Evolutionary conservation across 2,113 vertebrate species (phyloP).

Genomic region (Centropus bengalensis): DNA sequence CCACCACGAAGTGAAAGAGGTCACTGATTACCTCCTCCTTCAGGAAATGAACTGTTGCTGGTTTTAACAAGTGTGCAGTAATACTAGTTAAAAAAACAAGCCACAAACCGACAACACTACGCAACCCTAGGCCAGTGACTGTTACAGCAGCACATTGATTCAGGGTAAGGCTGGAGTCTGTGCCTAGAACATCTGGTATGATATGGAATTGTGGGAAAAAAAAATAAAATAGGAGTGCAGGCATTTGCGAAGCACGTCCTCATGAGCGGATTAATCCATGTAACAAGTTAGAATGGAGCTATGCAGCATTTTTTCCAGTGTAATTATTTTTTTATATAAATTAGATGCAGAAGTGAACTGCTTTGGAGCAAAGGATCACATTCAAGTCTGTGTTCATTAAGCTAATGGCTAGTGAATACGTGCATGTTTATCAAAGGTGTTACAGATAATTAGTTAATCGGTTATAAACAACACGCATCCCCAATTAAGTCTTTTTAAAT

Average conservation of each 20-base stretch:
- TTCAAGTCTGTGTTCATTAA: conserved; percentile 60
- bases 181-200: background rate
- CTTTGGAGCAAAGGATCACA: conserved; percentile 42
- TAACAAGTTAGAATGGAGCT: conserved; percentile 18
- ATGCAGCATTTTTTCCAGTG: conserved; percentile 52
- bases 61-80: background rate
- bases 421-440: conserved; percentile 71
- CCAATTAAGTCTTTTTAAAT: conserved; percentile 24
- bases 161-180: background rate
- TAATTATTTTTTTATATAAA: conserved; percentile 49
- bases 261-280: conserved; percentile 38
- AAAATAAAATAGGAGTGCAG: background rate
- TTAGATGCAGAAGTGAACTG: conserved; percentile 54
- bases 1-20: background rate
- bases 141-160: background rate
- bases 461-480: conserved; percentile 26
- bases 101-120: background rate
- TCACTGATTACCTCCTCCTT: background rate
- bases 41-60: background rate
- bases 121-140: background rate
- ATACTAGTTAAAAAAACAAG: background rate
- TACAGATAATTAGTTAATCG: conserved; percentile 44
- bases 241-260: conserved; percentile 33
- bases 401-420: conserved; percentile 55
- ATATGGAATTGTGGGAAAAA: background rate